These are phyloP conservation scores for Thyatira batis DNA, from an alignment of 2,888 invertebrate genomes.

Conservation along the genomic window DNA sequence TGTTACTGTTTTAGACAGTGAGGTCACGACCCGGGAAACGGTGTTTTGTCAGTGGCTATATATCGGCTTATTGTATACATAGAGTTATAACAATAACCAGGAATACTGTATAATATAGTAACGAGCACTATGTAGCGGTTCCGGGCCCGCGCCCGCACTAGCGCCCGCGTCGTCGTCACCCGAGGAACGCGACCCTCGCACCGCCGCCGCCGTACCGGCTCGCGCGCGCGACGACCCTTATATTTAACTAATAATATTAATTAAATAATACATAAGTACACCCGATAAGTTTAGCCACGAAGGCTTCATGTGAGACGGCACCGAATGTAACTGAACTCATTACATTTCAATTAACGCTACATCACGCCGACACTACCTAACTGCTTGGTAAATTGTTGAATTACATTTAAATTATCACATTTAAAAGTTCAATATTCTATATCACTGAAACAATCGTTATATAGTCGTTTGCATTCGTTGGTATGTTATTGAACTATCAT, in stretches of 20 bases:
- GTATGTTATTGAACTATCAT: constrained; percentile 8
- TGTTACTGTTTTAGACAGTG: constrained; percentile 51
- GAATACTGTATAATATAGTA: constrained; percentile 7
- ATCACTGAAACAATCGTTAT: neutral
- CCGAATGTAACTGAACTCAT: constrained; percentile 62
- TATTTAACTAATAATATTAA: constrained; percentile 41
- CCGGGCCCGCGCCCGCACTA: constrained; percentile 13
- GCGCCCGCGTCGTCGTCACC: constrained; percentile 16
- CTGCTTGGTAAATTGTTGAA: constrained; percentile 16
- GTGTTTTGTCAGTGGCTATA: constrained; percentile 18
- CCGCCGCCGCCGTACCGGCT: constrained; percentile 24
- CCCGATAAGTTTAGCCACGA: constrained; percentile 45
- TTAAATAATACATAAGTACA: constrained; percentile 53
- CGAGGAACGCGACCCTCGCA: constrained; percentile 61
- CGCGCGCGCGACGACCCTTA: constrained; percentile 31
- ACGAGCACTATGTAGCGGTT: constrained; percentile 14
- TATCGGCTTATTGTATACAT: neutral
- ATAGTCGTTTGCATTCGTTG: constrained; percentile 7
- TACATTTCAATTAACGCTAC: constrained; percentile 32
- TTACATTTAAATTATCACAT: neutral
- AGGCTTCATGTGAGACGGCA: constrained; percentile 58
- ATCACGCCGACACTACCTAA: constrained; percentile 48
- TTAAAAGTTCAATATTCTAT: neutral
- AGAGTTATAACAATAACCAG: neutral
- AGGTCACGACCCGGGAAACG: constrained; percentile 41